Conservation (phyloP, 2,113 vertebrate genomes). For the Natator depressus region DNA sequence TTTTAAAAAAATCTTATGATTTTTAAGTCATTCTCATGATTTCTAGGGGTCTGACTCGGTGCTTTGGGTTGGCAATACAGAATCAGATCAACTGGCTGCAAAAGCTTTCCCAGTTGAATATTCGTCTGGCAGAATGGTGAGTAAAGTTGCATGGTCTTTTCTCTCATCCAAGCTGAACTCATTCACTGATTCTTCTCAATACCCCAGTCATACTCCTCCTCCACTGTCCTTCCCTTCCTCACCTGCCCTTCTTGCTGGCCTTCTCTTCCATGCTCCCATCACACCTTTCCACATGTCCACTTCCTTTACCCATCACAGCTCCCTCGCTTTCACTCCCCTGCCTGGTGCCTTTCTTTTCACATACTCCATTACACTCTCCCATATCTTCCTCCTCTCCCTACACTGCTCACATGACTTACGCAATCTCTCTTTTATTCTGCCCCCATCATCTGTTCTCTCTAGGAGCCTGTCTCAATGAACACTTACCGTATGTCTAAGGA, state of each 20-base stretch:
- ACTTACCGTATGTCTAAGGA: background rate
- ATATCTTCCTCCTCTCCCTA: background rate
- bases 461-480: background rate
- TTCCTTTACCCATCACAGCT: background rate
- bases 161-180: background rate
- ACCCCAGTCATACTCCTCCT: background rate
- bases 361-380: background rate
- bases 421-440: background rate
- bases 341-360: background rate
- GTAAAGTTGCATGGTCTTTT: background rate
- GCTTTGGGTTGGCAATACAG: background rate
- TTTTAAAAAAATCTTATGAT: background rate
- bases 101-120: background rate
- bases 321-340: background rate
- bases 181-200: background rate
- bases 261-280: background rate
- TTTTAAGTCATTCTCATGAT: background rate
- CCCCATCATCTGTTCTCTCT: background rate
- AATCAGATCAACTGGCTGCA: background rate
- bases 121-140: background rate
- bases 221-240: background rate
- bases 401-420: background rate
- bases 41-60: background rate
- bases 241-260: too few species aligned
- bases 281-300: background rate